Evolutionary conservation across 2,797 vertebrate genomes (phyloP).

Genomic region (Limnodromus scolopaceus): DNA sequence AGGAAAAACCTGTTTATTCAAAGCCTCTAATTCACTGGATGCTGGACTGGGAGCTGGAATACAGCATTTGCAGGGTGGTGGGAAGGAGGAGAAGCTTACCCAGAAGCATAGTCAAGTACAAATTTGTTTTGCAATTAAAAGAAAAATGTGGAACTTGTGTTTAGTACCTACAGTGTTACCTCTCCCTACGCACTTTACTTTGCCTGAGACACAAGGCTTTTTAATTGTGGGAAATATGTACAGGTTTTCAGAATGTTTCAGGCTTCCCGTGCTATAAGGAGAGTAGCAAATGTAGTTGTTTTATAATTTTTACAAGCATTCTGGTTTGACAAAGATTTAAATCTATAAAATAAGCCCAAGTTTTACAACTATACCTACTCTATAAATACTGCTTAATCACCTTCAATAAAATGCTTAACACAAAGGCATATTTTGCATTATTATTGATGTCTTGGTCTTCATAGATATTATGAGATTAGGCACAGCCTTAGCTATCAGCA

Average conservation of each 20-base stretch:
- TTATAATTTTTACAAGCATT: background rate
- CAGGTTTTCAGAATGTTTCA: background rate
- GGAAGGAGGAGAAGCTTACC: background rate
- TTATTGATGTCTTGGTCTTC: constrained; percentile 4
- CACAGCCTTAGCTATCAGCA: background rate
- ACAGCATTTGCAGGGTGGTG: background rate
- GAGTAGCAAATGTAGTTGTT: background rate
- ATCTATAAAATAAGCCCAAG: background rate
- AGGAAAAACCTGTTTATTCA: constrained; percentile 74
- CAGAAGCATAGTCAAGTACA: background rate
- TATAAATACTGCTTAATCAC: background rate
- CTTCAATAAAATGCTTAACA: background rate
- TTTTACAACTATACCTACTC: background rate
- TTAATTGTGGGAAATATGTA: background rate
- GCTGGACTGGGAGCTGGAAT: constrained; percentile 32
- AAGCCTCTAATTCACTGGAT: constrained; percentile 60
- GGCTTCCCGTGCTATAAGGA: background rate
- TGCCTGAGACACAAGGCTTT: background rate
- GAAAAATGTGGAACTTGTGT: background rate
- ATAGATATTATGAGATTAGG: background rate
- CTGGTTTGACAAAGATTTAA: background rate
- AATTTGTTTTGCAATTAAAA: background rate
- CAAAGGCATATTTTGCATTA: background rate
- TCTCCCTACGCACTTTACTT: background rate
- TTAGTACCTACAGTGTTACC: background rate